phyloP scores from a whole-genome alignment of 2,888 invertebrate species.

The Cephalotes varians region DNA sequence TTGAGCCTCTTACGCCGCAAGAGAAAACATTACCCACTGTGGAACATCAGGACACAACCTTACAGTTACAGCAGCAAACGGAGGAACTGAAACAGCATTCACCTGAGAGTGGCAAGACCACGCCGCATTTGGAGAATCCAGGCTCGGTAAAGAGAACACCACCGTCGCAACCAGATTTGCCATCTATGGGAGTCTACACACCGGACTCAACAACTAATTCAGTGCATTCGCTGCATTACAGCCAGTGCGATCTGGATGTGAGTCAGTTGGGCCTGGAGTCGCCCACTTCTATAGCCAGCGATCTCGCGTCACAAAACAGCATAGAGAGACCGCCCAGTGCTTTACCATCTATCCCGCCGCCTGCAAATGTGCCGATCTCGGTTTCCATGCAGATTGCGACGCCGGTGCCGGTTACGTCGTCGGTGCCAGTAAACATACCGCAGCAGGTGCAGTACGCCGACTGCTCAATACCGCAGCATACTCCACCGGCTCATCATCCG shows the following conservation, averaged over 20 bases:
- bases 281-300: conserved; percentile 95
- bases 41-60: conserved; percentile 69
- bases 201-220: conserved; percentile 94
- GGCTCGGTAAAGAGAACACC: conserved; percentile 87
- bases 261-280: conserved; percentile 95
- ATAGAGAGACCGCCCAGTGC: conserved; percentile 89
- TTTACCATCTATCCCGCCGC: conserved; percentile 85
- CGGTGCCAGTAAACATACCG: conserved; percentile 76
- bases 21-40: conserved; percentile 70
- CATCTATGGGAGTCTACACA: conserved; percentile 95
- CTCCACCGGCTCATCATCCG: conserved; percentile 83
- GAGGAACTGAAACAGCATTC: conserved; percentile 83
- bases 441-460: conserved; percentile 87
- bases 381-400: conserved; percentile 77
- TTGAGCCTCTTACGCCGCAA: conserved; percentile 75
- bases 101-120: conserved; percentile 85
- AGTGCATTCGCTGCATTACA: conserved; percentile 92
- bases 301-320: conserved; percentile 92
- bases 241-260: conserved; percentile 94
- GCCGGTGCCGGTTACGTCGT: conserved; percentile 75
- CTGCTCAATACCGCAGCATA: conserved; percentile 92
- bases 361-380: conserved; percentile 75
- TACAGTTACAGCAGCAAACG: conserved; percentile 75
- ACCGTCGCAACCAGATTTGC: conserved; percentile 88
- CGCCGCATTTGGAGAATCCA: conserved; percentile 85